Conservation (phyloP, 2,888 invertebrate species). For the Sphinx pinastri region DNA sequence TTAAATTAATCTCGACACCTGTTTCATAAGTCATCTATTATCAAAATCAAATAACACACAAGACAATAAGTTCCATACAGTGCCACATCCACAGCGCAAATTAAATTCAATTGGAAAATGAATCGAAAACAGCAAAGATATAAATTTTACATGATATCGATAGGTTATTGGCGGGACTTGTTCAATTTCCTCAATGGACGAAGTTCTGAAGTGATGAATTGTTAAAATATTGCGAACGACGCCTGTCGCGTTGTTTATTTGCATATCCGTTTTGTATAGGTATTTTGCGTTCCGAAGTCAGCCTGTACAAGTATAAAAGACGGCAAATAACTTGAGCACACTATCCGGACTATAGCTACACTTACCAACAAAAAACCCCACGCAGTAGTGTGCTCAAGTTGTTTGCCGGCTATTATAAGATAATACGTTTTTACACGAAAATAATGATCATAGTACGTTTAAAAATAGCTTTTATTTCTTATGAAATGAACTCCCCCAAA, state of each 20-base stretch:
- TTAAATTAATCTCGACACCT: too few species aligned
- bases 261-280: background rate
- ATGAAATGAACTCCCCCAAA: background rate
- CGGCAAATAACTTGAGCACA: too few species aligned
- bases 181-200: slow-evolving; percentile 30
- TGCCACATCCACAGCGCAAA: background rate
- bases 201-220: slow-evolving; percentile 25
- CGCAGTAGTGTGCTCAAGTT: too few species aligned
- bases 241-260: background rate
- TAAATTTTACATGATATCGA: slow-evolving; percentile 22
- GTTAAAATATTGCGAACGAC: slow-evolving; percentile 16
- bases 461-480: background rate
- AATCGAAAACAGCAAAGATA: slow-evolving; percentile 10
- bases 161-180: slow-evolving; percentile 10
- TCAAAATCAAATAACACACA: too few species aligned
- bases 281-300: too few species aligned
- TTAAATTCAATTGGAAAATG: slow-evolving; percentile 10
- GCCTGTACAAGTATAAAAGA: too few species aligned
- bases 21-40: too few species aligned
- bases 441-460: background rate
- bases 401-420: too few species aligned
- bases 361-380: too few species aligned
- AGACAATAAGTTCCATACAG: background rate
- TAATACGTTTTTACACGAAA: background rate
- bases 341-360: too few species aligned